These are phyloP conservation scores for Microtus pennsylvanicus DNA, from an alignment of 2,113 vertebrate species.

Conservation along the genomic window DNA sequence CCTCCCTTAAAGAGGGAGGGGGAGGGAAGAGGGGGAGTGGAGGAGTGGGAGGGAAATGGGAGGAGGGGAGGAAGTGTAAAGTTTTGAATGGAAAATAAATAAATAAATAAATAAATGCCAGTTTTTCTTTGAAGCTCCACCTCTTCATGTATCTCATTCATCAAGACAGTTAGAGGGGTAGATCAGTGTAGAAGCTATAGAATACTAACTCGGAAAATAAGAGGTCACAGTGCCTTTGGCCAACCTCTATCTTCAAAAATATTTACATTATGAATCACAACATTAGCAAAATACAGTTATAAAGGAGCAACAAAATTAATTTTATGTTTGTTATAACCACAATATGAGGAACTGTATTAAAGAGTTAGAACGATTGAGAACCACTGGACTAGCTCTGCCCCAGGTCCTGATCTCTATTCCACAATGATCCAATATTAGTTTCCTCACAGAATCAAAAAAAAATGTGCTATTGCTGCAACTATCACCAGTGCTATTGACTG, in stretches of 20 bases:
- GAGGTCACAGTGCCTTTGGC: not conserved
- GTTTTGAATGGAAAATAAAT: no score
- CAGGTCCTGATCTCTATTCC: not conserved
- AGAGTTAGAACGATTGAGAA: not conserved
- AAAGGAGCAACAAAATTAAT: not conserved
- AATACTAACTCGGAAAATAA: not conserved
- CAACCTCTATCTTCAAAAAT: not conserved
- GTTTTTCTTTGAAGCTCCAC: not conserved
- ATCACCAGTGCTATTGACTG: not conserved
- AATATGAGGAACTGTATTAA: not conserved
- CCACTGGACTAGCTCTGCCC: not conserved
- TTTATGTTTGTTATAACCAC: not conserved
- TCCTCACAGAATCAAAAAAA: not conserved
- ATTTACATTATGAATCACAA: not conserved
- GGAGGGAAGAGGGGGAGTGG: no score
- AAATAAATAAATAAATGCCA: not conserved
- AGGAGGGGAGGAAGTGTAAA: no score
- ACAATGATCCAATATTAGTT: not conserved
- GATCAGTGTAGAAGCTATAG: not conserved
- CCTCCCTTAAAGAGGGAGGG: no score
- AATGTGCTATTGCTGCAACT: no score
- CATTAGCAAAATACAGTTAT: not conserved
- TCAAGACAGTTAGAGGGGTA: not conserved
- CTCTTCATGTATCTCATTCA: not conserved
- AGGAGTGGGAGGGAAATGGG: no score